phyloP scores from a whole-genome alignment of 2,113 vertebrate species.

The Channa argus region DNA sequence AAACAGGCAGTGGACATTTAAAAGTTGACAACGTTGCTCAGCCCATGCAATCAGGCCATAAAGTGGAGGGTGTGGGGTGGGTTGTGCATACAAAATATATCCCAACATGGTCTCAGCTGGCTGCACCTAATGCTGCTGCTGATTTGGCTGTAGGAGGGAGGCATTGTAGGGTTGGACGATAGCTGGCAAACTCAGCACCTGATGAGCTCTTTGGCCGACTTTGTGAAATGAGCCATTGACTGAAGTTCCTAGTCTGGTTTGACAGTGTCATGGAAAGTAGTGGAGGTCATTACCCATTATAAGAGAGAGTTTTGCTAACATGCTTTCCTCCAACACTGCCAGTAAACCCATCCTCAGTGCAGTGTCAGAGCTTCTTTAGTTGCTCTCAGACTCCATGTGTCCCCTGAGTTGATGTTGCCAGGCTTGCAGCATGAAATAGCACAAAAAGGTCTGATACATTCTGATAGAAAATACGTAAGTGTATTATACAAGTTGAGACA shows the following conservation, averaged over 20 bases:
- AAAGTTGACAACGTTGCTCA: slow-evolving; percentile 15
- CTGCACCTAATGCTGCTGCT: slow-evolving; percentile 46
- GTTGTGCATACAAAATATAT: slow-evolving; percentile 53
- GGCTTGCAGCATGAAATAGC: slow-evolving; percentile 22
- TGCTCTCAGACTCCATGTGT: slow-evolving; percentile 35
- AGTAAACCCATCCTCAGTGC: slow-evolving; percentile 30
- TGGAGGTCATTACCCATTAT: slow-evolving; percentile 63
- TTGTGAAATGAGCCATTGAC: slow-evolving; percentile 44
- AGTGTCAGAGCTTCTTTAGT: slow-evolving; percentile 39
- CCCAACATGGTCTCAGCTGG: slow-evolving; percentile 58
- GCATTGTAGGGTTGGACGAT: slow-evolving; percentile 39
- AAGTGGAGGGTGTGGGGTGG: slow-evolving; percentile 33
- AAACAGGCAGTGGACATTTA: slow-evolving; percentile 20
- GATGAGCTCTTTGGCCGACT: slow-evolving; percentile 62
- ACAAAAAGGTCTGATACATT: slow-evolving; percentile 48
- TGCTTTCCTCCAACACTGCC: slow-evolving; percentile 52
- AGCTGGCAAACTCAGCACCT: slow-evolving; percentile 44
- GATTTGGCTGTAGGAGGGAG: slow-evolving; percentile 43
- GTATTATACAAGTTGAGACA: slow-evolving; percentile 27
- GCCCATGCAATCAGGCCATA: slow-evolving; percentile 21
- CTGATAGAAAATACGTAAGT: slow-evolving; percentile 36
- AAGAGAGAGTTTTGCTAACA: slow-evolving; percentile 58
- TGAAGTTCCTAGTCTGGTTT: slow-evolving; percentile 47
- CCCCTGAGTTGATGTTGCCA: slow-evolving; percentile 39
- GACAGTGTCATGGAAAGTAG: slow-evolving; percentile 51